These are phyloP conservation scores for Buceros bicornis DNA, from an alignment of 2,797 vertebrate genomes.

Conservation along the genomic window DNA sequence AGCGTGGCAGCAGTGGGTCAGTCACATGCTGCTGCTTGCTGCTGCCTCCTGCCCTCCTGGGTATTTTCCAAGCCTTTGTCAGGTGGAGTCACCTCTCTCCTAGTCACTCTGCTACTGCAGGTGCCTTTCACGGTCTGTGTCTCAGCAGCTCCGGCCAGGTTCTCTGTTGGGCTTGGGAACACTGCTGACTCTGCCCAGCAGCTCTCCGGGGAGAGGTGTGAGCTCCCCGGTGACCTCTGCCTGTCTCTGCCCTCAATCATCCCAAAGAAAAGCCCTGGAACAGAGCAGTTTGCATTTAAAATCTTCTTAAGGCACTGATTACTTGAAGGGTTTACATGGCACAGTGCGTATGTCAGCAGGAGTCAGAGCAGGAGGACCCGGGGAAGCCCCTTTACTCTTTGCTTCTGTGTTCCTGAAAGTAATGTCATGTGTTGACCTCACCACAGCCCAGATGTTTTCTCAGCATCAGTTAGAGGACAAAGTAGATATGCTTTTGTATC, in stretches of 20 bases:
- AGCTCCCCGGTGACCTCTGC: not conserved
- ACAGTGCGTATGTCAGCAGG: not conserved
- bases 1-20: rapidly evolving
- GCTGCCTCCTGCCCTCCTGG: not conserved
- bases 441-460: not conserved
- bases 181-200: not conserved
- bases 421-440: not conserved
- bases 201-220: not conserved
- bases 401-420: not conserved
- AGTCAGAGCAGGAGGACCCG: not conserved
- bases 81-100: not conserved
- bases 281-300: not conserved
- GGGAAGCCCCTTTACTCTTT: not conserved
- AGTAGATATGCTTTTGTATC: not conserved
- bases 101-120: not conserved
- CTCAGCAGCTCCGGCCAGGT: not conserved
- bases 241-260: not conserved
- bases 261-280: not conserved
- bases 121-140: not conserved
- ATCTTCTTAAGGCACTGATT: not conserved
- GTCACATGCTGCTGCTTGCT: rapidly evolving
- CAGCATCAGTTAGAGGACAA: not conserved
- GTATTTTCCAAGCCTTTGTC: conserved; percentile 15
- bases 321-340: not conserved
- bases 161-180: not conserved